Conservation (phyloP, 2,113 vertebrate genomes). For the Rhinoderma darwinii region DNA sequence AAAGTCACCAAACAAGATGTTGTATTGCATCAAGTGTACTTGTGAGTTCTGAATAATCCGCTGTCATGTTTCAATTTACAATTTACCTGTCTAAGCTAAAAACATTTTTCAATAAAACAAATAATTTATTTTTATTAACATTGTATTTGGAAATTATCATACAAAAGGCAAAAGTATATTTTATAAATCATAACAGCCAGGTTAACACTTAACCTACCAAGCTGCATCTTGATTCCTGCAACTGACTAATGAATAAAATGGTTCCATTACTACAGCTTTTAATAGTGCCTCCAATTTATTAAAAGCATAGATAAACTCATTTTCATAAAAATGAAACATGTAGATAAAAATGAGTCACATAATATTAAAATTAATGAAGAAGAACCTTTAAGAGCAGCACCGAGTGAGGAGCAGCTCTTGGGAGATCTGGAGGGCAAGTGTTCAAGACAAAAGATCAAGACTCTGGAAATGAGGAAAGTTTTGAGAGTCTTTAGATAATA, state of each 20-base stretch:
- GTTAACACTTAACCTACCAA: background rate
- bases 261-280: background rate
- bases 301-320: background rate
- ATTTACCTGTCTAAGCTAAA: no score
- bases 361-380: constrained; percentile 25
- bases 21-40: no score
- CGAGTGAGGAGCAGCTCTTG: background rate
- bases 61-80: no score
- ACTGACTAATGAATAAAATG: background rate
- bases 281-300: background rate
- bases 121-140: no score
- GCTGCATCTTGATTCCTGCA: background rate
- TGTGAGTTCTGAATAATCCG: no score
- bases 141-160: no score
- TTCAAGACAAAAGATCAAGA: constrained; percentile 5
- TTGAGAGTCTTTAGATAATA: background rate
- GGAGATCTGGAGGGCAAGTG: background rate
- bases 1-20: no score
- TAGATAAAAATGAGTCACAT: constrained; percentile 11
- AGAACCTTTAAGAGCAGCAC: background rate
- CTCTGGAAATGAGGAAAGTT: background rate
- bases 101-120: no score
- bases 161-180: no score
- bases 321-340: constrained; percentile 10
- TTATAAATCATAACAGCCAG: background rate